Evolutionary conservation across 2,797 vertebrate genomes (phyloP).

Genomic region (Myotis pilosus): DNA sequence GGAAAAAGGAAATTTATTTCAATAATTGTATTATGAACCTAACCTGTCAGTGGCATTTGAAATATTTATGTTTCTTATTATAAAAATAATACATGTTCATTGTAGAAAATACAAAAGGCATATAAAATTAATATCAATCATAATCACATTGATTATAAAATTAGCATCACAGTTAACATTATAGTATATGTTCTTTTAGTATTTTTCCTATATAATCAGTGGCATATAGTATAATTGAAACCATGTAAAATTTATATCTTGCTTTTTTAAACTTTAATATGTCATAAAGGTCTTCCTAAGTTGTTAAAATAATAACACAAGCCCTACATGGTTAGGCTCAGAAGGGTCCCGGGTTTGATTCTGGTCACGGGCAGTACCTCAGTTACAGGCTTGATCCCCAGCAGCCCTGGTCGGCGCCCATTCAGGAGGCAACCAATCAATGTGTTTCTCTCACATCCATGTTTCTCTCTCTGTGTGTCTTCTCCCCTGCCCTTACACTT

Average conservation of each 20-base stretch:
- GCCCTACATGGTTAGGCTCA: background rate
- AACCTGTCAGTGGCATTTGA: background rate
- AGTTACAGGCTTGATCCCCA: too few species aligned
- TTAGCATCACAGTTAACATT: background rate
- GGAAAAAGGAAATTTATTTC: background rate
- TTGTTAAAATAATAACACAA: background rate
- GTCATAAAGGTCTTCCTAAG: background rate
- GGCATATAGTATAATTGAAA: background rate
- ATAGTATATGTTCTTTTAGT: background rate
- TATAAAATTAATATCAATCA: background rate
- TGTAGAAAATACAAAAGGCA: background rate
- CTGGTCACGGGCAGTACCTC: too few species aligned
- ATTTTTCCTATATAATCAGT: conserved; percentile 3
- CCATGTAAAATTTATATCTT: background rate
- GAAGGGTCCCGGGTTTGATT: too few species aligned
- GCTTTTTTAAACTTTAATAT: background rate
- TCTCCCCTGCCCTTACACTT: too few species aligned
- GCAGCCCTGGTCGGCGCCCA: rapidly evolving
- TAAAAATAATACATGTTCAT: background rate
- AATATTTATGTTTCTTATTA: background rate
- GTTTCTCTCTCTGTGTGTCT: too few species aligned
- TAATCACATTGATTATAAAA: background rate
- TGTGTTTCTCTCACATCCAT: too few species aligned
- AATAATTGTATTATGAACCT: background rate
- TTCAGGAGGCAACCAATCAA: too few species aligned